phyloP scores from a whole-genome alignment of 30 jellyfish, hydroid and myxozoan species.

The Hydractinia symbiolongicarpus region DNA sequence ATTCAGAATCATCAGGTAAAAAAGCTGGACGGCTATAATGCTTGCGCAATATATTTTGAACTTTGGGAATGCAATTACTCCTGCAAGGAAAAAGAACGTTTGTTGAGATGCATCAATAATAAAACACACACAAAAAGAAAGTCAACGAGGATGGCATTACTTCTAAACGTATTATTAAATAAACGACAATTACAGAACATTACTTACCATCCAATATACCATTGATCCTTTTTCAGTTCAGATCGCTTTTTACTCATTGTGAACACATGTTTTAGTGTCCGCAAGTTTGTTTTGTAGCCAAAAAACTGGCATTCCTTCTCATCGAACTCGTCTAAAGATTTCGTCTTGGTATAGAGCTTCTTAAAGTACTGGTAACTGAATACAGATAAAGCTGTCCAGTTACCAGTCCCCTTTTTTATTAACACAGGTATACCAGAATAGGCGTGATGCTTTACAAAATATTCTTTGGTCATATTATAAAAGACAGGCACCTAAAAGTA shows the following conservation, averaged over 20 bases:
- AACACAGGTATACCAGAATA: constrained; percentile 75
- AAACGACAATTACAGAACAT: background rate
- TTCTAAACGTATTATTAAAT: background rate
- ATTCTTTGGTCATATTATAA: constrained; percentile 44
- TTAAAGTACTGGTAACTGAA: constrained; percentile 55
- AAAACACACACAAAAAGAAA: background rate
- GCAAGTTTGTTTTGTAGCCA: constrained; percentile 62
- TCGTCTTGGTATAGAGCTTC: constrained; percentile 30
- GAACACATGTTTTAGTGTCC: constrained; percentile 51
- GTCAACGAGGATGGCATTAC: background rate
- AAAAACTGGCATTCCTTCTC: constrained; percentile 61
- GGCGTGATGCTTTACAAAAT: constrained; percentile 48
- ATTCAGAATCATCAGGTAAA: constrained; percentile 81
- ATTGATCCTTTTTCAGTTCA: constrained; percentile 43
- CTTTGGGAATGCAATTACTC: constrained; percentile 70
- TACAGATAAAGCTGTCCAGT: constrained; percentile 73
- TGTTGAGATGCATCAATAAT: background rate
- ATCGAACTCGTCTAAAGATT: constrained; percentile 49
- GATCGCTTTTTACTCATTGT: constrained; percentile 64
- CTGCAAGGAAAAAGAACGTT: constrained; percentile 20
- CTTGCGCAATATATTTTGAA: constrained; percentile 49
- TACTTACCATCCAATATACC: constrained; percentile 96
- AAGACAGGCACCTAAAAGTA: constrained; percentile 46
- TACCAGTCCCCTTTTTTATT: constrained; percentile 55
- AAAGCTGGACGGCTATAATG: constrained; percentile 71